These are phyloP conservation scores for Mugil cephalus DNA, from an alignment of 2,113 vertebrate genomes.

Conservation along the genomic window DNA sequence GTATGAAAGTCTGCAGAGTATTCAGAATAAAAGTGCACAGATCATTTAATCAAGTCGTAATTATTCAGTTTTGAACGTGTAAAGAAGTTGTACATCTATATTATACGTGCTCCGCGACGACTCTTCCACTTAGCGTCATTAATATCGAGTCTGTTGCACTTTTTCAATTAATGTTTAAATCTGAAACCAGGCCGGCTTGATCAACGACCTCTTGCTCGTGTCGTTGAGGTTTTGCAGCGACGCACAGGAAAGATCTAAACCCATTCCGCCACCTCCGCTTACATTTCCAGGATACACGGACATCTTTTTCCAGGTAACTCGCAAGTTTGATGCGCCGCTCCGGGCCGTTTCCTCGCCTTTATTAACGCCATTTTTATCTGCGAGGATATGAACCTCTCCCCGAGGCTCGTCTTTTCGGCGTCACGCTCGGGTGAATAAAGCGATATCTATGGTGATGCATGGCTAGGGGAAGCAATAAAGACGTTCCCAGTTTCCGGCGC, in stretches of 20 bases:
- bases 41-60: constrained; percentile 15
- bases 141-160: neutral
- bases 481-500: neutral
- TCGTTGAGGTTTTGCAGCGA: no score
- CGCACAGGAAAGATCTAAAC: no score
- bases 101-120: neutral
- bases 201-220: no score
- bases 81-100: neutral
- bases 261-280: no score
- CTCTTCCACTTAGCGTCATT: neutral
- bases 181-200: no score
- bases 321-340: neutral
- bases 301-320: neutral
- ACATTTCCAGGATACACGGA: neutral
- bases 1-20: constrained; percentile 14
- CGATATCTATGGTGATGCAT: neutral
- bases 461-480: neutral
- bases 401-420: neutral
- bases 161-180: neutral
- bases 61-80: constrained; percentile 2
- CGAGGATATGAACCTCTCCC: neutral
- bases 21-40: constrained; percentile 19
- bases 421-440: neutral
- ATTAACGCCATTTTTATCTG: constrained; percentile 2
- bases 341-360: neutral